Base-by-base conservation (phyloP, 2,113 vertebrate genomes). In the Ophthalmolycus amberensis region DNA sequence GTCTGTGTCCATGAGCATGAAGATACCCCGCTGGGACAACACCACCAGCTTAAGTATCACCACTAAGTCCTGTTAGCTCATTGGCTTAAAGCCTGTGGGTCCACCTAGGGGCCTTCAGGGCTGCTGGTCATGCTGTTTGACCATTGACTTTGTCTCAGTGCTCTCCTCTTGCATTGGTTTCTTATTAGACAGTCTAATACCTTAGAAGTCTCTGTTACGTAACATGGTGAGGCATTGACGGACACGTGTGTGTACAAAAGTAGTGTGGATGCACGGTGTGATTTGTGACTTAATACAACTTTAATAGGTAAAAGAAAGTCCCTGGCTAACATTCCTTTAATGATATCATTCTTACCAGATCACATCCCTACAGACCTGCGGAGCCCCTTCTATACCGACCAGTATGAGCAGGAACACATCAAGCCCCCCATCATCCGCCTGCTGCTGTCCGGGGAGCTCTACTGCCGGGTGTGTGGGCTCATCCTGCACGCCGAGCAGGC, bases 321-420 rank as follows among this genome's bases (percentile, higher is more conserved):
- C 34, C 11, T 5, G 29, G 15, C 54, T 59, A 38, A 77, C 34
- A 18, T 20, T 20, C 11, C 58, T 48, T 63, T 42, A 15, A 32
- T 50, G 42, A 78, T 11, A 3, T n/a, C 34, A 20, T 71, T 76
- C 2, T 76, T 10, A 67, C 15, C 91, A 99, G 98, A 99, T 87
- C 95, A 98, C 42, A 94, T 98, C 94, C 98, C 98, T 0, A 93
- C 95, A 79, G 98, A 99, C 76, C 95, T 99, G 90, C 94, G 95
- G 78, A 97, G 99, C 89, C 97, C 98, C 0, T 99, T 99, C 79
- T 99, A 99, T 85, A 95, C 95, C 0, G 98, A 99, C 70, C 98
- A 99, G 75, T 99, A 99, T 62, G 96, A 99, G 67, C 97, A 99
- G 81, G 98, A 99, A 59, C 98, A 99, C 88, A 98, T 99, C 84